phyloP scores from a whole-genome alignment of 2,797 vertebrate species.

The Parauchenoglanis ngamensis region DNA sequence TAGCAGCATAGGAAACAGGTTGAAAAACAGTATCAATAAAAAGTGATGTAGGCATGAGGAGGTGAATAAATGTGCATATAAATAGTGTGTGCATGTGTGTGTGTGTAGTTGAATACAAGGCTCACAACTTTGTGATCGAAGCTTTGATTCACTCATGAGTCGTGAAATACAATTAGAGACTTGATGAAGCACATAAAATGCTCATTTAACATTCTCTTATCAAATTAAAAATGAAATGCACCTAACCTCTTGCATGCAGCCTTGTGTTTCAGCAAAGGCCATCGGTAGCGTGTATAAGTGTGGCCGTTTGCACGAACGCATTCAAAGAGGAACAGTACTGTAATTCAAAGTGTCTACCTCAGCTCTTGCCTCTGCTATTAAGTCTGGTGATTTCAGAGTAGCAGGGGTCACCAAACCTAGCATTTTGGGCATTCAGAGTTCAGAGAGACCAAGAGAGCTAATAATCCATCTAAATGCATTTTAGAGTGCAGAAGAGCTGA shows the following conservation, averaged over 20 bases:
- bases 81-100: not conserved
- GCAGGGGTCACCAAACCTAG: conserved; percentile 16
- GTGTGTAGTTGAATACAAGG: not conserved
- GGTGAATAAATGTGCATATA: not conserved
- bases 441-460: conserved; percentile 10
- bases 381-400: conserved; percentile 3
- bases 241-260: not conserved
- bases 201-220: not conserved
- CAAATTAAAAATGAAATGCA: not conserved
- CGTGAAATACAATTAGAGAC: not conserved
- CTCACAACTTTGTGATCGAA: not conserved
- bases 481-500: not conserved
- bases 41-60: no score
- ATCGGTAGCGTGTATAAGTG: not conserved
- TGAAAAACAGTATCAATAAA: not conserved
- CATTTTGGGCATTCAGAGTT: not conserved
- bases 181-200: not conserved
- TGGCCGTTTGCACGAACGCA: not conserved
- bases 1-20: no score
- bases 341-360: conserved; percentile 40
- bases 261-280: not conserved
- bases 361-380: conserved; percentile 32
- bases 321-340: conserved; percentile 9
- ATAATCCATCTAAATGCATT: not conserved
- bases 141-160: not conserved